phyloP scores from a whole-genome alignment of 2,797 vertebrate species.

The Merluccius polli region DNA sequence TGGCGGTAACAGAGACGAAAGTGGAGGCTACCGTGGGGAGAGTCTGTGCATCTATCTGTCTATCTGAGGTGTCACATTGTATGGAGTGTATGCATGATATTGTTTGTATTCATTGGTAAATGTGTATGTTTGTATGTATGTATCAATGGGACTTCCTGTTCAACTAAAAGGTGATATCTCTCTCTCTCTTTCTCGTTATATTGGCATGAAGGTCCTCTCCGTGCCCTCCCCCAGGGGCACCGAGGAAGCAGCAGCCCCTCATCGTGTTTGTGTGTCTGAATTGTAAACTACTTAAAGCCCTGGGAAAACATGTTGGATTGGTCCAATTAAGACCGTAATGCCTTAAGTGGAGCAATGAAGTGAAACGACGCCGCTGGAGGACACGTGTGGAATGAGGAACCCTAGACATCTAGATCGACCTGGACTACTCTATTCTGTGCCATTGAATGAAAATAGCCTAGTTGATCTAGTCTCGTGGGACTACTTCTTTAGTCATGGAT shows the following conservation, averaged over 20 bases:
- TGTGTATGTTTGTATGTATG: too few species aligned
- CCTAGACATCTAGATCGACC: neutral
- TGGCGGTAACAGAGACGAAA: slow-evolving; percentile 29
- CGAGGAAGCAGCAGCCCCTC: slow-evolving; percentile 37
- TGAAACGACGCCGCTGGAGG: slow-evolving; percentile 44
- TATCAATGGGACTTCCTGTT: too few species aligned
- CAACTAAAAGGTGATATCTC: neutral
- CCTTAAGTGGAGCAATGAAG: slow-evolving; percentile 56
- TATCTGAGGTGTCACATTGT: neutral
- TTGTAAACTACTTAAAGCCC: slow-evolving; percentile 68
- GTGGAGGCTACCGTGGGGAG: too few species aligned
- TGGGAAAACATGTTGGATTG: slow-evolving; percentile 59
- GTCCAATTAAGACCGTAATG: slow-evolving; percentile 67
- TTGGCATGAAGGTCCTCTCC: too few species aligned
- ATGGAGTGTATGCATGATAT: neutral
- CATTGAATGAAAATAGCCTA: slow-evolving; percentile 24
- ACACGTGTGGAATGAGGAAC: neutral
- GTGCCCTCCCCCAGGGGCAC: slow-evolving; percentile 27
- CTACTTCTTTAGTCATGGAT: too few species aligned
- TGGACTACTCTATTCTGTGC: slow-evolving; percentile 7
- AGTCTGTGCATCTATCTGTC: too few species aligned
- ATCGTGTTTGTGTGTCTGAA: slow-evolving; percentile 54
- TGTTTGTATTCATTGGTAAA: neutral
- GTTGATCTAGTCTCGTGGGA: neutral
- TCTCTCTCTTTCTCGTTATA: too few species aligned